Conservation (phyloP, 2,797 vertebrate genomes). For the Todus mexicanus region DNA sequence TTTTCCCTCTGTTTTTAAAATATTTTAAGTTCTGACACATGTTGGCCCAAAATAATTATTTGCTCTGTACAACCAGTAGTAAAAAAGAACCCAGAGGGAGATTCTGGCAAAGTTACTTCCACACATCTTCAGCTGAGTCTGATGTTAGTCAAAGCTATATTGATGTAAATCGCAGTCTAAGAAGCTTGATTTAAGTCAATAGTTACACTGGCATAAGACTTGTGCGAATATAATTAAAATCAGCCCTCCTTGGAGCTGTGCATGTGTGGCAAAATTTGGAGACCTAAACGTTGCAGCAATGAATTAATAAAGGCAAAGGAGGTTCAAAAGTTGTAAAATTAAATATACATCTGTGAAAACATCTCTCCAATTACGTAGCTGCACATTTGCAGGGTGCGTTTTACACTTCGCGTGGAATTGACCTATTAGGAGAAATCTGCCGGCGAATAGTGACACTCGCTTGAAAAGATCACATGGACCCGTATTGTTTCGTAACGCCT, state of each 20-base stretch:
- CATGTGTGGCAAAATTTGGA: slow-evolving; percentile 47
- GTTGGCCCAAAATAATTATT: slow-evolving; percentile 52
- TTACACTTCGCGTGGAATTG: slow-evolving; percentile 52
- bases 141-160: slow-evolving; percentile 23
- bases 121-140: slow-evolving; percentile 26
- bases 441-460: slow-evolving; percentile 57
- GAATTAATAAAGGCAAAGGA: slow-evolving; percentile 41
- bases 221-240: slow-evolving; percentile 14
- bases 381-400: slow-evolving; percentile 35
- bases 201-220: slow-evolving; percentile 50
- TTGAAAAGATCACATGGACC: slow-evolving; percentile 54
- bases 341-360: slow-evolving; percentile 69
- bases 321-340: slow-evolving; percentile 63
- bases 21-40: slow-evolving; percentile 26
- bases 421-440: slow-evolving; percentile 60
- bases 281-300: slow-evolving; percentile 4
- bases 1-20: slow-evolving; percentile 9
- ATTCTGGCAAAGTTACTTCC: slow-evolving; percentile 25
- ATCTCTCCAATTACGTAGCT: slow-evolving; percentile 48
- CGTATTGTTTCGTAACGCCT: slow-evolving; percentile 59
- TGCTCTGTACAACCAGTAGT: slow-evolving; percentile 39
- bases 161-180: slow-evolving; percentile 38
- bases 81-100: slow-evolving; percentile 33
- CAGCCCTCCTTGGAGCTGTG: slow-evolving; percentile 44
- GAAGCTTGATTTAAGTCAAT: slow-evolving; percentile 51